Base-by-base conservation (phyloP, 2,797 vertebrate genomes). In the Sylvia borin region DNA sequence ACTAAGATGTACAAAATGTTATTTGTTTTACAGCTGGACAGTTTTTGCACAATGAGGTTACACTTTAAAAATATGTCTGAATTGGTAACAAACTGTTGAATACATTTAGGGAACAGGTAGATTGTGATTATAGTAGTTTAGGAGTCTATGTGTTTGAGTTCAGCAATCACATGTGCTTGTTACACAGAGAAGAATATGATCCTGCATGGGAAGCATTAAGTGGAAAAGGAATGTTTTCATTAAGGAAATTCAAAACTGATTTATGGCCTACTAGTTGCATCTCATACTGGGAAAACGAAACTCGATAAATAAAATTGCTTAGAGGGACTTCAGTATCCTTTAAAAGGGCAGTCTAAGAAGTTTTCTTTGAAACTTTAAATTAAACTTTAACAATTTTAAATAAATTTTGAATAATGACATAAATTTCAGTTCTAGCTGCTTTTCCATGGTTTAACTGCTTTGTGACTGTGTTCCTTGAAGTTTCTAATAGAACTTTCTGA, bases 221-320 rank as follows among this genome's bases (percentile, higher is more conserved):
- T 65, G 34, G 92, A 74, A 95, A 92, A 82, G 58, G n/a, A 91
- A 78, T 90, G 76, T 88, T 97, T 96, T 93, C 66, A 81, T 95
- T 95, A 87, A 95, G 83, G 92, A 94, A 90, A 94, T 66, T 86
- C 77, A 90, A 89, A 91, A 65, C 68, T 96, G 96, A 96, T 94
- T 96, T 96, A 97, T 97, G 74, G 64, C 81, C 75, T 92, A 93
- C 36, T 1, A 4, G 70, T 94, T 95, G 66, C 61, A 79, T 76
- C 62, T 93, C 3, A 2, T 61, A 73, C 40, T 64, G 82, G 78
- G 92, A 95, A 86, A 96, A 70, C 65, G 64, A 90, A 96, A 82
- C 54, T 26, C 45, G 71, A 94, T 92, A 95, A 95, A 97, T 96
- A 96, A 97, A 96, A 92, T 92, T 96, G 61, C 83, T 65, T 90